Evolutionary conservation across 2,797 vertebrate species (phyloP), one percentile per base, ranked within the genome.

Genomic region (Myripristis murdjan): DNA sequence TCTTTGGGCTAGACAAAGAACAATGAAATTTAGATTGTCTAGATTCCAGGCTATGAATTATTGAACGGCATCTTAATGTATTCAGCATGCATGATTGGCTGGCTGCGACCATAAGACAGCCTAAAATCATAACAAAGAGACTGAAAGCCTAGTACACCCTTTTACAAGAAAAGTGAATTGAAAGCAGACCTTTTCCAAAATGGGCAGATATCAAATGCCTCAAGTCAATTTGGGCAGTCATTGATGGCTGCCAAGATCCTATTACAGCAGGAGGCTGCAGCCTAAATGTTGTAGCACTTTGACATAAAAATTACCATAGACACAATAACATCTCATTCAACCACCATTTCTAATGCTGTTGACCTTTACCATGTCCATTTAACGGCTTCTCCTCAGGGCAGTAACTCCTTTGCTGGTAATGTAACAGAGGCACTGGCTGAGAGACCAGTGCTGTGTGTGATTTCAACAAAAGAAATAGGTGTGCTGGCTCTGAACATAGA

Each of bases 11-110:
- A 80, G 68, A 92, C 86, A 91, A 85, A 84, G 81, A 82, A 85
- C 51, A 85, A 85, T 71, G 46, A 78, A 48, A 79, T 65, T 60
- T 58, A 81, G 77, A 84, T 67, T 5, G 77, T 73, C 81, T 88
- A 71, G 76, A 83, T 85, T 68, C 74, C 26, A 79, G 31, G 16
- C 49, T 58, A 91, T 93, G 59, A 93, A 94, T 94, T 89, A 93
- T 91, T 92, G 59, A 93, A 64, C 64, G 51, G 33, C 48, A 86
- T 71, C 24, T 74, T 87, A 88, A 90, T 91, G 77, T 90, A 89
- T 90, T 89, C 90, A 73, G 79, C 66, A 92, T 88, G 87, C 84
- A 79, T 83, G 87, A 84, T 51, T 31, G 24, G 58, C 37, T 73
- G 48, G 55, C 49, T 59, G 63, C 57, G 73, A 70, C 76, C 69